These are phyloP conservation scores for Scyliorhinus canicula DNA, from an alignment of 2,797 vertebrate species.

Conservation along the genomic window DNA sequence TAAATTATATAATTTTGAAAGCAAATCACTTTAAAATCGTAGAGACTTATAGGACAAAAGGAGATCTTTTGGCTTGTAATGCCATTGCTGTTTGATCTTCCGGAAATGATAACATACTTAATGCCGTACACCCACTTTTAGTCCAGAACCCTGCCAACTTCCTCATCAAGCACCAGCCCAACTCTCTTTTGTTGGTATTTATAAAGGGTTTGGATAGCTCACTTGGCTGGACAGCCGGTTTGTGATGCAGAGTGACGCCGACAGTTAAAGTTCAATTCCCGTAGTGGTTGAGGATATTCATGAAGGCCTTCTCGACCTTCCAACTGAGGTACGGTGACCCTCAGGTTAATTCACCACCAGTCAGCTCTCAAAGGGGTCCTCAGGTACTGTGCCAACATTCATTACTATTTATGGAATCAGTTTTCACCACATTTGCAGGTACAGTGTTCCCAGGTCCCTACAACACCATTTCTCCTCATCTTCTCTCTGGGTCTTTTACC, in stretches of 20 bases:
- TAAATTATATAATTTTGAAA: no score
- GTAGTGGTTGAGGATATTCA: no score
- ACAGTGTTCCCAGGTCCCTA: background rate
- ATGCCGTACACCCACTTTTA: background rate
- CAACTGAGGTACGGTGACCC: no score
- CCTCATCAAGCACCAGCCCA: background rate
- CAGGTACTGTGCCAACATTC: no score
- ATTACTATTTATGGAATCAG: background rate
- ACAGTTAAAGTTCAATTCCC: no score
- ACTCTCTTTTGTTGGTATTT: background rate
- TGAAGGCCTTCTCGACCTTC: no score
- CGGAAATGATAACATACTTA: background rate
- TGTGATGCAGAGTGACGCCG: no score
- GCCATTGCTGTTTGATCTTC: background rate
- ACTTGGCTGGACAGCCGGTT: no score
- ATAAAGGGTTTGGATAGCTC: no score
- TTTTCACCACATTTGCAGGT: background rate
- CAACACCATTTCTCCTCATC: background rate
- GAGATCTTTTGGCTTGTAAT: background rate
- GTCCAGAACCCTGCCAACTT: background rate
- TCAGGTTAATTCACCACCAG: no score
- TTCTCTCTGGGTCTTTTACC: background rate
- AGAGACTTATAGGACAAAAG: background rate
- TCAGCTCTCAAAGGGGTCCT: no score
- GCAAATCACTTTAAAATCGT: no score